Evolutionary conservation across 1,140 invertebrate species (phyloP).

Genomic region (Brachionus rubens): DNA sequence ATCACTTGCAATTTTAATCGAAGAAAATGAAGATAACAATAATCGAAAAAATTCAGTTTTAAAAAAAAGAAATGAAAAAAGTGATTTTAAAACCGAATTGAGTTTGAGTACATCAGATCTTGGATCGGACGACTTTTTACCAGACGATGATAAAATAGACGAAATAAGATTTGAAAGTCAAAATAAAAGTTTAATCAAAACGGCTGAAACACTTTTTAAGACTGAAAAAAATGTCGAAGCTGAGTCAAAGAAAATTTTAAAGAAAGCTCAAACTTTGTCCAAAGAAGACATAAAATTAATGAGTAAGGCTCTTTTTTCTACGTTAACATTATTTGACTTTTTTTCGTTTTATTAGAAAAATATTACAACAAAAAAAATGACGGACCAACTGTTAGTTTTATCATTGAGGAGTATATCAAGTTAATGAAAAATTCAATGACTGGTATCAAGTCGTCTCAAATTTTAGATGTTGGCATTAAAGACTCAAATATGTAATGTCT

Average conservation of each 20-base stretch:
- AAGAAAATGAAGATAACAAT: constrained; percentile 6
- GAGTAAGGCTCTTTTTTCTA: constrained; percentile 1
- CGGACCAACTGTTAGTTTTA: constrained; percentile 53
- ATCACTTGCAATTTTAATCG: not conserved
- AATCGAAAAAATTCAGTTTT: not conserved
- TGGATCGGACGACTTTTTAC: not conserved
- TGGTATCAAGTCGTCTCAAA: constrained; percentile 55
- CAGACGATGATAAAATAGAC: not conserved
- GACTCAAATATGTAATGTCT: constrained; percentile 48
- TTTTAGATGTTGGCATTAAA: constrained; percentile 61
- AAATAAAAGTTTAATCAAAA: not conserved
- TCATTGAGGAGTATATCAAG: constrained; percentile 53
- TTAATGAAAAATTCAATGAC: constrained; percentile 54
- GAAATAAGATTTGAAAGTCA: not conserved
- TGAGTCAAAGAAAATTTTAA: constrained; percentile 27
- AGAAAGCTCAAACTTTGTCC: constrained; percentile 36
- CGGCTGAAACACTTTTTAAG: constrained; percentile 8
- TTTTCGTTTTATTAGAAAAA: constrained; percentile 49
- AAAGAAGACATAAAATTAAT: constrained; percentile 47
- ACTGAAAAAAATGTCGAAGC: constrained; percentile 30
- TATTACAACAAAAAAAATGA: constrained; percentile 57
- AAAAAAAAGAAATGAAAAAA: not conserved
- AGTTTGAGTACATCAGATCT: constrained; percentile 11
- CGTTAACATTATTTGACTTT: not conserved
- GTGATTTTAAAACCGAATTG: not conserved